phyloP scores from a whole-genome alignment of 2,113 vertebrate species.

The Mus spicilegus region DNA sequence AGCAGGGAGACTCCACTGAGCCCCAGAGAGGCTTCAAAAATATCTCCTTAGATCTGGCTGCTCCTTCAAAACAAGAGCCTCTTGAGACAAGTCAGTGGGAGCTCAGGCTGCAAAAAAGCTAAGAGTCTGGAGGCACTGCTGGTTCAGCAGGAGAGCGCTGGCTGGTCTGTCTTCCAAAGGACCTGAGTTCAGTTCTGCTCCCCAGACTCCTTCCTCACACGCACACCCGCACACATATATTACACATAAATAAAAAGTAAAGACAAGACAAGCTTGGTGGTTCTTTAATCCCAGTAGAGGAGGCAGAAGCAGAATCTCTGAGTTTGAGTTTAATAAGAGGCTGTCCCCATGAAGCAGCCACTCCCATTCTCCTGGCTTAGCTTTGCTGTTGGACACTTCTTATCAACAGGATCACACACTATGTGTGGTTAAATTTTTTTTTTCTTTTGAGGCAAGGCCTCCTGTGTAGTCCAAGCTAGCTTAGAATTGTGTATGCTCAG shows the following conservation, averaged over 20 bases:
- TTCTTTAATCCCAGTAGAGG: neutral
- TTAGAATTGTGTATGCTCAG: neutral
- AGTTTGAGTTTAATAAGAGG: neutral
- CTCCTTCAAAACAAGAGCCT: constrained; percentile 51
- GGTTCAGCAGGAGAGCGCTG: too few species aligned
- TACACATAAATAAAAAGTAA: neutral
- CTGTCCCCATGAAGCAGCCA: neutral
- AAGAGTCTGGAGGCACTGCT: neutral
- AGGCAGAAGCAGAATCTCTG: neutral
- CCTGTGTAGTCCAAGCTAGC: neutral
- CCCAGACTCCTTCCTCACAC: too few species aligned
- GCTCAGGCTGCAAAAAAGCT: neutral
- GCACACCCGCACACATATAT: neutral
- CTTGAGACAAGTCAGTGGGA: neutral
- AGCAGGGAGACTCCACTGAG: neutral
- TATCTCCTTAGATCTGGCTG: neutral
- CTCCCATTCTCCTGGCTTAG: neutral
- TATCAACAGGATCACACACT: neutral
- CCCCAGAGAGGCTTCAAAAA: constrained; percentile 30
- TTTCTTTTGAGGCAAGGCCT: neutral
- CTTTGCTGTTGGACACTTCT: too few species aligned
- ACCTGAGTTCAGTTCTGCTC: neutral
- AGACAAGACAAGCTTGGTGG: too few species aligned
- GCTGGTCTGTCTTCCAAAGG: neutral
- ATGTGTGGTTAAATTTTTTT: neutral